Evolutionary conservation across 2,888 invertebrate genomes (phyloP), one percentile per base, ranked within the genome.

Genomic region (Scrobipalpa atriplicella): DNA sequence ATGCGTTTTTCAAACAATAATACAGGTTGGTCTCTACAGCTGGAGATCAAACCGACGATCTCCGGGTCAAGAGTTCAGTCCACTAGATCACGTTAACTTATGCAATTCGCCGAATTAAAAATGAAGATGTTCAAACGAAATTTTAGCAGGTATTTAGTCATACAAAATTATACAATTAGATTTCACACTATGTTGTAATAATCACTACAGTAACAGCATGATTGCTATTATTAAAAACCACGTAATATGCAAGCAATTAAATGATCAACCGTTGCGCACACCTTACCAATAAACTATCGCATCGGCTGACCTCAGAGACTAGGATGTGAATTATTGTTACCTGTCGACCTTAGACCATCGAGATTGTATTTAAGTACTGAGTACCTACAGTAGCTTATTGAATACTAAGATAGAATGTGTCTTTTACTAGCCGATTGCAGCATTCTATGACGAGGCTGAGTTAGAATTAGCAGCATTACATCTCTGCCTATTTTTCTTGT

Each of bases 241-340:
- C 29, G 62, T 62, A 62, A 62, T 62, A 43, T 47, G 43, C 47
- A 47, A 62, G 43, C 47, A 47, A 62, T 62, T 62, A 62, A 47
- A 47, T 47, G 21, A 47, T 62, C 47, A 21, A 47, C 29, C 47
- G 1, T 62, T 62, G 62, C 62, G 61, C 18, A 18, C 13, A 43
- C 11, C 13, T 43, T 43, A 41, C 47, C 21, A 62, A 62, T 47
- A 41, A 62, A 62, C 29, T 41, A 47, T 43, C 13, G 21, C n/a
- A 47, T 21, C 43, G 21, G 13, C 47, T 62, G 62, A 62, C 62
- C 62, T 61, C 62, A 29, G 13, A 29, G 29, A 29, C 54, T 61
- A 21, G 39, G 58, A 58, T 58, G n/a, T 58, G 13, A 29, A 29
- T 58, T 58, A 36, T 58, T 58, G 36, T 58, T n/a, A 58, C 58